These are phyloP conservation scores for Anisognathus igniventris DNA, from an alignment of 2,797 vertebrate species.

Conservation along the genomic window DNA sequence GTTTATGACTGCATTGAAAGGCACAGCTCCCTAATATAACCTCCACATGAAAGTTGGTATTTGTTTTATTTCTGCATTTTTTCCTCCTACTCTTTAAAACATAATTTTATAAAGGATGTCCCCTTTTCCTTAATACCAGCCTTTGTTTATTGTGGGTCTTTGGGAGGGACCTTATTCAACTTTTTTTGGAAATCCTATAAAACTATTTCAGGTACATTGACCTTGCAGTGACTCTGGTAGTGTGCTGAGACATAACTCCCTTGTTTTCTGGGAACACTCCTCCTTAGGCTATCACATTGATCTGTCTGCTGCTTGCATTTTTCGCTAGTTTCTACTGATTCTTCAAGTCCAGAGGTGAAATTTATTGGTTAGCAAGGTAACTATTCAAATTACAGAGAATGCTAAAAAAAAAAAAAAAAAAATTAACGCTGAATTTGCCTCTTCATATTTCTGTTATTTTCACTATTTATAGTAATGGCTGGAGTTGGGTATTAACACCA, in stretches of 20 bases:
- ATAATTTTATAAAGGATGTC: neutral
- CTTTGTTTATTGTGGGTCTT: neutral
- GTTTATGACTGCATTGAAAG: neutral
- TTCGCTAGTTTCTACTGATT: neutral
- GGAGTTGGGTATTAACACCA: neutral
- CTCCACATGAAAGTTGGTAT: neutral
- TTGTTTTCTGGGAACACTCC: neutral
- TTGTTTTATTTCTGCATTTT: neutral
- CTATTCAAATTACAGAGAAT: neutral
- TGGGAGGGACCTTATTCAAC: neutral
- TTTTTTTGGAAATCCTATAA: neutral
- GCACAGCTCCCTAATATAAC: neutral
- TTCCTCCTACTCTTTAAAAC: neutral
- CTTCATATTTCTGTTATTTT: neutral
- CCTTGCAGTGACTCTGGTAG: neutral
- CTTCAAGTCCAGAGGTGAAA: neutral
- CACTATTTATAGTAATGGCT: neutral
- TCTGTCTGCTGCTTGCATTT: neutral
- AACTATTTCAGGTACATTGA: neutral
- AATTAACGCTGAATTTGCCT: neutral
- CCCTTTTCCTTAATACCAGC: neutral
- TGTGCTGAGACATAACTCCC: neutral
- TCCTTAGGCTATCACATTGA: fast-evolving
- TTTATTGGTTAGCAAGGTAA: neutral
- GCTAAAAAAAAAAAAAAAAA: too few species aligned